These are phyloP conservation scores for Fregetta grallaria DNA, from an alignment of 2,113 vertebrate species.

Conservation along the genomic window DNA sequence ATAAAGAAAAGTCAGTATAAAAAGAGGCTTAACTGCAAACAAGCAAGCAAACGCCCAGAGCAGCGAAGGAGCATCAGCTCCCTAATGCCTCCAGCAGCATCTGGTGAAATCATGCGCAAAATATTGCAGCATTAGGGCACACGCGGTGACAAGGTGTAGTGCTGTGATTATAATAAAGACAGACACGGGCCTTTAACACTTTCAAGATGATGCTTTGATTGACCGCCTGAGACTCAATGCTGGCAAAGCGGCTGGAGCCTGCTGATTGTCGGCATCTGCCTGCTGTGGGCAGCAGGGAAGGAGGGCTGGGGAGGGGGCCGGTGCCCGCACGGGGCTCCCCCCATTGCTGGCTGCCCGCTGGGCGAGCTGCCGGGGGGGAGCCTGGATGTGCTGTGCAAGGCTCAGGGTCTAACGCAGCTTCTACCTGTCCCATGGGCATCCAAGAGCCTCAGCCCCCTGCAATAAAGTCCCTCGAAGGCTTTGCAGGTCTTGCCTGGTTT, in stretches of 20 bases:
- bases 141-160: neutral
- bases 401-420: neutral
- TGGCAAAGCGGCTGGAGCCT: neutral
- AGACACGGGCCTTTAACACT: neutral
- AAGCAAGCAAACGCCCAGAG: neutral
- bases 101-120: neutral
- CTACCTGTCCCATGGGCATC: neutral
- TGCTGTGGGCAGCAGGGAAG: neutral
- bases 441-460: neutral
- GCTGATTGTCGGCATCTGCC: neutral
- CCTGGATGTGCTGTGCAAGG: fast-evolving
- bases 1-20: neutral
- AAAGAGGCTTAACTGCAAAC: neutral
- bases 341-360: fast-evolving
- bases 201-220: neutral
- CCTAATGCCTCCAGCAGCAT: neutral
- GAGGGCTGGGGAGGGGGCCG: neutral
- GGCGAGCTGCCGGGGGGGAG: neutral
- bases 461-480: neutral
- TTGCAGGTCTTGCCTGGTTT: neutral
- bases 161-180: neutral
- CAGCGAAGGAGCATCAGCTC: neutral
- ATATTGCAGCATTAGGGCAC: neutral
- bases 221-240: neutral
- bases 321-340: fast-evolving